Base-by-base conservation (phyloP, 2,797 vertebrate genomes). In the Acanthurus tractus region DNA sequence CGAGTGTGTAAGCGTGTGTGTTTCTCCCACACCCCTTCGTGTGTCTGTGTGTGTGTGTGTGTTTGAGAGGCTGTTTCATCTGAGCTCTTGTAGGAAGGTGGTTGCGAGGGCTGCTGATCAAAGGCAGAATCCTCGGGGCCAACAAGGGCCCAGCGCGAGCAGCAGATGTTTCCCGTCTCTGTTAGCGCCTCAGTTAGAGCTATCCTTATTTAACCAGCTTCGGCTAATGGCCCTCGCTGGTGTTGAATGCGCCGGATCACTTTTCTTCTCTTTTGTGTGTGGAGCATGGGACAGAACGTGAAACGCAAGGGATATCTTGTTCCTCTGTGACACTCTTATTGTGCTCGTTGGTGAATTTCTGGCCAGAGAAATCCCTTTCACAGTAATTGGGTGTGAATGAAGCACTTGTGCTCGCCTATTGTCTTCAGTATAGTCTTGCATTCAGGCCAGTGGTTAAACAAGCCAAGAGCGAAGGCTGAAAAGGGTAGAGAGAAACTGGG, bases 371-470 rank as follows among this genome's bases (percentile, higher is more conserved):
- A 87, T 76, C 49, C 83, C 80, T 86, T 85, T 90, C 86, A 89
- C 84, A 79, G 83, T 88, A 91, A 92, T 92, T 91, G 91, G 91
- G 90, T 92, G 89, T 85, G 91, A 92, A 91, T 90, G 86, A 92
- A 90, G 88, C 90, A 90, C 88, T 92, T 84, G 86, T 44, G 76
- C 76, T 82, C 22, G 56, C 63, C 89, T 82, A 81, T 90, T 94
- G 90, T 94, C 89, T 89, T 42, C 83, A 74, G 85, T 69, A 62
- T 57, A 66, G 76, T 79, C 63, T 80, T 76, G 79, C 79, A 80
- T 87, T 89, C 70, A 66, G 83, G 84, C 76, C 86, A 81, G 53
- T 70, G 85, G 86, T 85, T 82, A 81, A 88, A 90, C 81, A 85
- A 89, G 88, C 88, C 83, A 76, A 85, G 57, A 85, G 69, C 70